Conservation (phyloP, 23 tunicate genomes). For the Trididemnum nubilum region DNA sequence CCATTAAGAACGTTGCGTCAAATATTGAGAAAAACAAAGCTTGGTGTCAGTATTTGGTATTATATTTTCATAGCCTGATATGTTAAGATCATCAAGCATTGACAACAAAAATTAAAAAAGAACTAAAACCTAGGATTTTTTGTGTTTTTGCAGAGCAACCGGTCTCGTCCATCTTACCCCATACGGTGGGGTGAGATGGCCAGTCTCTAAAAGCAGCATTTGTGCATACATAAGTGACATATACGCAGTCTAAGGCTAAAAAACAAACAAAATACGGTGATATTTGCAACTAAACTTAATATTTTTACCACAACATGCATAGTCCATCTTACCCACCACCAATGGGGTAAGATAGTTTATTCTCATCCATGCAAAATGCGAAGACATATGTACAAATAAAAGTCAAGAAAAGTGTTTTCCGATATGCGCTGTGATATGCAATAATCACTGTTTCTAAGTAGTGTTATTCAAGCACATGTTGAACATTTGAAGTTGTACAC, state of each 20-base stretch:
- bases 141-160: neutral
- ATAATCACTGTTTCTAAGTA: neutral
- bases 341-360: neutral
- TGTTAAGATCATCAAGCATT: neutral
- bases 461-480: constrained; percentile 3
- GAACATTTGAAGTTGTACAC: constrained; percentile 13
- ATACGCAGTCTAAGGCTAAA: neutral
- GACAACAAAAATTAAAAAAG: constrained; percentile 5
- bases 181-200: constrained; percentile 10
- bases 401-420: neutral
- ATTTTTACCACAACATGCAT: neutral
- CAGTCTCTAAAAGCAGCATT: neutral
- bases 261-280: neutral
- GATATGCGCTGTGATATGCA: neutral
- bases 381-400: neutral
- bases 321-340: constrained; percentile 15
- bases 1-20: constrained; percentile 17
- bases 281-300: neutral
- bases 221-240: neutral
- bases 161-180: constrained; percentile 10
- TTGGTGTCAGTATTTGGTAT: neutral
- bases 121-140: constrained; percentile 3
- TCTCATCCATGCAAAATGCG: neutral
- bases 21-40: constrained; percentile 12
- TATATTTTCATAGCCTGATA: constrained; percentile 5